Evolutionary conservation across 1,140 invertebrate genomes (phyloP).

Genomic region (Scylla paramamosain): DNA sequence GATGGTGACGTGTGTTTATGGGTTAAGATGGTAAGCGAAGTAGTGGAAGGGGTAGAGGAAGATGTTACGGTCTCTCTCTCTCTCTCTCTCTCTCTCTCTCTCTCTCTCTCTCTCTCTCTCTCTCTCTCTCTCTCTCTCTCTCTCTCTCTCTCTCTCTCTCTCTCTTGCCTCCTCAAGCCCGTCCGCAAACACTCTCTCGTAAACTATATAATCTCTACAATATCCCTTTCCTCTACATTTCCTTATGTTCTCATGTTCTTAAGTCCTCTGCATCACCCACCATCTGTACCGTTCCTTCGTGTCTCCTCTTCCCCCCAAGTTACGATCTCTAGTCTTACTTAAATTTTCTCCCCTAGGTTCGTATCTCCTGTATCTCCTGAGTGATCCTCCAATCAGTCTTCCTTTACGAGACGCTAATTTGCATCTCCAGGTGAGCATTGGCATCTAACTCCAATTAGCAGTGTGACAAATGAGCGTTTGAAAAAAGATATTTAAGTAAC

Average conservation of each 20-base stretch:
- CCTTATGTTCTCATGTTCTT: not conserved
- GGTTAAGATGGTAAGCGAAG: too few species aligned
- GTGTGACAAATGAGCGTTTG: not conserved
- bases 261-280: not conserved
- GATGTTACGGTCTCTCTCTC: not conserved
- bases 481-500: not conserved
- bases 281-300: not conserved
- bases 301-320: not conserved
- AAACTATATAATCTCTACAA: not conserved
- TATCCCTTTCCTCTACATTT: not conserved
- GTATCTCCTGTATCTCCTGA: not conserved
- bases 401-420: not conserved
- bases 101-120: conserved; percentile 20
- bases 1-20: too few species aligned
- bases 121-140: not conserved
- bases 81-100: not conserved
- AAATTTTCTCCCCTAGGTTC: not conserved
- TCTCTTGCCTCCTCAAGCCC: not conserved
- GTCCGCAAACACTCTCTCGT: too few species aligned
- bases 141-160: not conserved
- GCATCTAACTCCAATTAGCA: not conserved
- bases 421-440: not conserved
- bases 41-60: too few species aligned
- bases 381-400: not conserved
- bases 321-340: not conserved